Percentiles rank a stretch among this genome's conserved stretches.
Conservation (phyloP, 2,113 vertebrate species). For the Cavia porcellus region DNA sequence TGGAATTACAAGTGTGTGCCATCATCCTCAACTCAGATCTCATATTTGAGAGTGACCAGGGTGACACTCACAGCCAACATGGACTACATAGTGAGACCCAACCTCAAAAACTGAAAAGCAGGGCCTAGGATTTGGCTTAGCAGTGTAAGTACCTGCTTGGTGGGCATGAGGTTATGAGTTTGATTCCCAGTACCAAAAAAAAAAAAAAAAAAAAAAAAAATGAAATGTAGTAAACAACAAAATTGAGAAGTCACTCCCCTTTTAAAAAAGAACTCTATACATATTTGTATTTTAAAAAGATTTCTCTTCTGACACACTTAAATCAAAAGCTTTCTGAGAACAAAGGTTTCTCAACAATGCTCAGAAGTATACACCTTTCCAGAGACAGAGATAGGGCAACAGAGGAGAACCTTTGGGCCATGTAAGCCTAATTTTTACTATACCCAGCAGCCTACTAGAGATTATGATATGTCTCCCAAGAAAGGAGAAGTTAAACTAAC, state of each 20-base stretch:
- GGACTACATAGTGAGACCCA: background rate
- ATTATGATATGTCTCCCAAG: background rate
- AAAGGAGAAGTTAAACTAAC: conserved; percentile 2
- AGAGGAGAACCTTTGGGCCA: background rate
- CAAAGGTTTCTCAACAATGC: background rate
- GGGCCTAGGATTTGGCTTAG: too few species aligned
- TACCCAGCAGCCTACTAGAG: background rate
- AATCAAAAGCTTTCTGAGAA: conserved; percentile 31
- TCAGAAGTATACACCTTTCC: background rate
- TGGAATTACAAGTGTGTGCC: background rate
- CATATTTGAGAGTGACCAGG: background rate
- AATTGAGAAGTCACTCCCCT: background rate
- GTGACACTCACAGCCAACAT: background rate
- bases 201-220: background rate
- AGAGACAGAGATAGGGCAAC: background rate
- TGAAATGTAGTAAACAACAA: background rate
- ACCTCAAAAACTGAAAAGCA: background rate
- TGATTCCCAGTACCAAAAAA: too few species aligned
- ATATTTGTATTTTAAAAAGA: conserved; percentile 4
- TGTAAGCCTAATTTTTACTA: background rate
- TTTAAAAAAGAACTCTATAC: background rate
- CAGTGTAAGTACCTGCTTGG: too few species aligned
- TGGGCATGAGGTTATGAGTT: too few species aligned
- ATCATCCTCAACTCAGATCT: background rate
- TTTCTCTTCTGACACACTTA: background rate